Conservation (phyloP, 2,888 invertebrate species). For the Conistra vaccinii region DNA sequence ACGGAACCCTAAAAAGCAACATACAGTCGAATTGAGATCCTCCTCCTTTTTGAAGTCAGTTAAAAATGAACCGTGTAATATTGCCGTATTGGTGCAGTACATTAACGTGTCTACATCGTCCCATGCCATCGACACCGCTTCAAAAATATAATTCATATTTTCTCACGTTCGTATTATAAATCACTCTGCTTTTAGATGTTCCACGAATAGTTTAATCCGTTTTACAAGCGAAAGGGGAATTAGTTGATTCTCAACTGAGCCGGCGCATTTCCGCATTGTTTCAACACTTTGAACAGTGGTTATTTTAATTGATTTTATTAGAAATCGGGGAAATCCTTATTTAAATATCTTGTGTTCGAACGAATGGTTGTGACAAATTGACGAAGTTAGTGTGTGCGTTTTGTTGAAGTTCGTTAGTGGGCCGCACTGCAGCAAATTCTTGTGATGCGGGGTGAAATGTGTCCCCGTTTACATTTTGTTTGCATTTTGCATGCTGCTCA, state of each 20-base stretch:
- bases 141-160: conserved; percentile 78
- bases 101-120: conserved; percentile 18
- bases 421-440: conserved; percentile 73
- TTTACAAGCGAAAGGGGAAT: conserved; percentile 82
- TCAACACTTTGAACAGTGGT: conserved; percentile 48
- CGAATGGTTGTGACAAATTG: conserved; percentile 51
- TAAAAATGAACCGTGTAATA: neutral
- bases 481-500: conserved; percentile 42
- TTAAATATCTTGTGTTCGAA: conserved; percentile 38
- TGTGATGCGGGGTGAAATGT: conserved; percentile 58
- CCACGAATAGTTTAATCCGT: conserved; percentile 85
- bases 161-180: conserved; percentile 83
- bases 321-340: conserved; percentile 34
- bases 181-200: conserved; percentile 83
- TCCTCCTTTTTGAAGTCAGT: too few relatives aligned
- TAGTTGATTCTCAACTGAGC: conserved; percentile 78
- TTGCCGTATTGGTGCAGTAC: neutral
- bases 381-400: conserved; percentile 45
- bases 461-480: conserved; percentile 55
- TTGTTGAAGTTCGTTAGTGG: conserved; percentile 59
- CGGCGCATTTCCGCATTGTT: conserved; percentile 80
- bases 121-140: conserved; percentile 55
- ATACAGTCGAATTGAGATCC: too few relatives aligned
- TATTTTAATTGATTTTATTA: conserved; percentile 59
- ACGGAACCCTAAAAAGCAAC: too few relatives aligned